phyloP scores from a whole-genome alignment of 2,888 invertebrate genomes.

The Ormyrus thymus region DNA sequence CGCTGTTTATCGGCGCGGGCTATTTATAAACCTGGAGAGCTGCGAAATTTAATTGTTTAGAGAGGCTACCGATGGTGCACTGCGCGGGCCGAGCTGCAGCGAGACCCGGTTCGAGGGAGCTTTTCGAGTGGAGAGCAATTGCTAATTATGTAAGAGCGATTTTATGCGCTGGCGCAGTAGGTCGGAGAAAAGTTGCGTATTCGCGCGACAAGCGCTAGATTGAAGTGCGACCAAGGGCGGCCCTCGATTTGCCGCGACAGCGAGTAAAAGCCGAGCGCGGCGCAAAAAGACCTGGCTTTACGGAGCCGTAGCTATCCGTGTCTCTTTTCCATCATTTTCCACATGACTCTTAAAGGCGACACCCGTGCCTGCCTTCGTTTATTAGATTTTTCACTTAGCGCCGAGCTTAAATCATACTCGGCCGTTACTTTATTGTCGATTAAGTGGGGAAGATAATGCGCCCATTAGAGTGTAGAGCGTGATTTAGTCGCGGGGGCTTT shows the following conservation, averaged over 20 bases:
- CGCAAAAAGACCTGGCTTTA: constrained; percentile 26
- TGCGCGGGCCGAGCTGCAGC: too few species aligned
- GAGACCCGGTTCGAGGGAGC: neutral
- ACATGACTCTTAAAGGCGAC: too few species aligned
- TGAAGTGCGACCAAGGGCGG: constrained; percentile 38
- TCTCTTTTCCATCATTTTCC: neutral
- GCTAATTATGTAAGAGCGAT: constrained; percentile 48
- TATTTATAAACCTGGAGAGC: constrained; percentile 10
- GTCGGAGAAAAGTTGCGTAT: constrained; percentile 28
- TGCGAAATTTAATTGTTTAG: neutral
- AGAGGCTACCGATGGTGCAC: neutral
- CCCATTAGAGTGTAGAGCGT: neutral
- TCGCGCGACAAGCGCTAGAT: constrained; percentile 54
- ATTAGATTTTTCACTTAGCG: neutral
- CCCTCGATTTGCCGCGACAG: constrained; percentile 19
- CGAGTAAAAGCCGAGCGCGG: neutral
- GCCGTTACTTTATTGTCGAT: constrained; percentile 14
- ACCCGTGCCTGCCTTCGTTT: too few species aligned
- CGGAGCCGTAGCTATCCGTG: constrained; percentile 22
- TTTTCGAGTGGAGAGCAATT: constrained; percentile 47
- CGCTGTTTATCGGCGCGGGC: constrained; percentile 14
- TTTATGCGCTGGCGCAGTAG: constrained; percentile 31
- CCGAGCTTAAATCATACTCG: neutral
- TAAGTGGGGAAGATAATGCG: constrained; percentile 17
- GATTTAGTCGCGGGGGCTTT: neutral